Base-by-base conservation (phyloP, 2,888 invertebrate genomes). In the Drosophila histrio region DNA sequence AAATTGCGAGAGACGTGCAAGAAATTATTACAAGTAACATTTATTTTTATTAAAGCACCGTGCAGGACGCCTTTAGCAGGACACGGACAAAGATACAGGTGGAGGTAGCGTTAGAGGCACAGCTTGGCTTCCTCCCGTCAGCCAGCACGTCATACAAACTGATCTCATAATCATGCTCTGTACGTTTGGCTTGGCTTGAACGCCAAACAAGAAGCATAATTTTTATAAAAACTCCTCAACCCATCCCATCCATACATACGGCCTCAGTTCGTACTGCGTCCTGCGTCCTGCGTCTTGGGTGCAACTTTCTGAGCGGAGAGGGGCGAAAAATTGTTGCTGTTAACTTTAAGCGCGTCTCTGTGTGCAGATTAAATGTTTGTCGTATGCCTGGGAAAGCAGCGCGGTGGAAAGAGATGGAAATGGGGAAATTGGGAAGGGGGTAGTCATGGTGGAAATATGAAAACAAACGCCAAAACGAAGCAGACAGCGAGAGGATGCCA, bases 131-230 rank as follows among this genome's bases (percentile, higher is more conserved):
- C 67, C 67, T 73, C 44, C 64, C 50, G 26, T 41, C 57, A 60
- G 59, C 54, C 83, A 79, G 72, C 77, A 72, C 84, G 78, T 84
- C 85, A 77, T 62, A 84, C 84, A 89, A 89, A 90, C 79, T 89
- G 88, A 90, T 89, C 90, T 88, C 82, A 89, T 90, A 89, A 90
- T 89, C 88, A 89, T 89, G 74, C 79, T 72, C 64, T 41, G 80
- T 83, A 17, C 32, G 69, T 77, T 60, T 58, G 46, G 46, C 58
- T 57, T 41, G 44, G 69, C 63, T 85, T 82, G 72, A 47, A 70
- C 64, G 24, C 81, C 71, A 77, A 82, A 83, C 74, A 77, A 77
- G 86, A 53, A 66, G 81, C 81, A 78, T 87, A 77, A 87, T 84
- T 87, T 87, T 75, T 58, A 82, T 72, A 80, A 84, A 67, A 69